Evolutionary conservation across 2,113 vertebrate genomes (phyloP).

Genomic region (Hipposideros armiger): DNA sequence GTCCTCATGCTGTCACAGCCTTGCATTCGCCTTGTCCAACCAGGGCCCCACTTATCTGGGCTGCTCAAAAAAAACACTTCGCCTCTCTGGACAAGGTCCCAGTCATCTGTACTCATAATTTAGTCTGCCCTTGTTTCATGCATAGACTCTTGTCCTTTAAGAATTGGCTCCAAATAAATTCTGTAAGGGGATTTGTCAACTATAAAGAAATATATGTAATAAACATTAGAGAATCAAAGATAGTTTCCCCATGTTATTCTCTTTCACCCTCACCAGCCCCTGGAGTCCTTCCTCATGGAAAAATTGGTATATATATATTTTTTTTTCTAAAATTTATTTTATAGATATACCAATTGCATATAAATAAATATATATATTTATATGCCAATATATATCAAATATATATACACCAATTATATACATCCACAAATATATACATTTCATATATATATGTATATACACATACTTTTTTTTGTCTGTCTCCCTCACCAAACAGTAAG

Average conservation of each 20-base stretch:
- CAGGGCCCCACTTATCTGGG: rapidly evolving
- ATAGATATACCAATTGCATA: too few relatives aligned
- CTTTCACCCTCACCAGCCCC: neutral
- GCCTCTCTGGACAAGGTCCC: too few relatives aligned
- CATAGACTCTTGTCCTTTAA: neutral
- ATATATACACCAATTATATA: neutral
- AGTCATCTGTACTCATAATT: neutral
- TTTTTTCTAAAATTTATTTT: neutral
- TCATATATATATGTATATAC: too few relatives aligned
- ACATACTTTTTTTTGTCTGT: neutral
- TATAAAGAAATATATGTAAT: neutral
- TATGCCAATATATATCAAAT: neutral
- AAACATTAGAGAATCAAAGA: neutral
- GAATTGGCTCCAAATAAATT: neutral
- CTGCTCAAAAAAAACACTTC: neutral
- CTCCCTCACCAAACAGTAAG: neutral
- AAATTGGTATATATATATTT: neutral
- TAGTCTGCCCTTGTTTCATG: neutral
- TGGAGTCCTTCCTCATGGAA: neutral
- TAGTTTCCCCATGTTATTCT: neutral
- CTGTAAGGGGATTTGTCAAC: neutral
- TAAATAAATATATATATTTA: neutral
- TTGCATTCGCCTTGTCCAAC: neutral
- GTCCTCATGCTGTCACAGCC: neutral
- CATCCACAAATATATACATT: neutral